Percentiles rank a stretch among this genome's conserved stretches.
Conservation (phyloP, 2,888 invertebrate species). For the Hemaris fuciformis region DNA sequence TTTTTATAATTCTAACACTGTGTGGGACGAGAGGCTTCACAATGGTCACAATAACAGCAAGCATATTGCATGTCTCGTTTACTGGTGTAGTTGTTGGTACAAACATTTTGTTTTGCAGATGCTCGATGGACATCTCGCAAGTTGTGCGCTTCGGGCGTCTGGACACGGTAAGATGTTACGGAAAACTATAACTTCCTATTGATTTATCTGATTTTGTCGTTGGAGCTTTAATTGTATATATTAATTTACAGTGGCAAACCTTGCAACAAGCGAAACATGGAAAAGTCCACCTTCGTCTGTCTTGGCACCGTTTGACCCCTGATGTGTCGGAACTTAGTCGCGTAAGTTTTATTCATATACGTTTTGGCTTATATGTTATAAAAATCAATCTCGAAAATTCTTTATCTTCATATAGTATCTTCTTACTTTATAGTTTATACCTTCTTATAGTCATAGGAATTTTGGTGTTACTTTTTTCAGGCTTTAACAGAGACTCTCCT, state of each 20-base stretch:
- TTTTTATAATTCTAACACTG: neutral
- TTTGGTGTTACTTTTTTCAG: slow-evolving; percentile 67
- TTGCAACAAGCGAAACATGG: slow-evolving; percentile 98
- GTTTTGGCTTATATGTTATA: no score
- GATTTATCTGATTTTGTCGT: neutral
- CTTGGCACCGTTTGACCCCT: slow-evolving; percentile 92
- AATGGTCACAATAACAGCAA: neutral
- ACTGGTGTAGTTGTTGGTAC: neutral
- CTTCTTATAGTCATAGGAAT: no score
- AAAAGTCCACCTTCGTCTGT: slow-evolving; percentile 92
- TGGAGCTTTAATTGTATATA: no score
- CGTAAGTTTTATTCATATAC: slow-evolving; percentile 79
- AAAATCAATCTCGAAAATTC: no score
- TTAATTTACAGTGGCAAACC: slow-evolving; percentile 94
- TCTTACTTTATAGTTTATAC: no score
- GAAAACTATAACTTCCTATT: neutral
- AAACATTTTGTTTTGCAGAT: slow-evolving; percentile 47
- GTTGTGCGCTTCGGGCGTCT: slow-evolving; percentile 70
- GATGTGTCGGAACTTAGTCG: slow-evolving; percentile 87
- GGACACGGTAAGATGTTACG: slow-evolving; percentile 63
- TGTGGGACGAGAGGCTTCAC: neutral
- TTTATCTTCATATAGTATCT: no score
- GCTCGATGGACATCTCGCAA: slow-evolving; percentile 73
- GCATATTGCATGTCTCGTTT: neutral
- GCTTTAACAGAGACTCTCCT: slow-evolving; percentile 88